A percentile compares a stretch with the other conserved stretches of the same genome.
These are phyloP conservation scores for Leuctra nigra DNA, from an alignment of 2,888 invertebrate genomes.

Conservation along the genomic window DNA sequence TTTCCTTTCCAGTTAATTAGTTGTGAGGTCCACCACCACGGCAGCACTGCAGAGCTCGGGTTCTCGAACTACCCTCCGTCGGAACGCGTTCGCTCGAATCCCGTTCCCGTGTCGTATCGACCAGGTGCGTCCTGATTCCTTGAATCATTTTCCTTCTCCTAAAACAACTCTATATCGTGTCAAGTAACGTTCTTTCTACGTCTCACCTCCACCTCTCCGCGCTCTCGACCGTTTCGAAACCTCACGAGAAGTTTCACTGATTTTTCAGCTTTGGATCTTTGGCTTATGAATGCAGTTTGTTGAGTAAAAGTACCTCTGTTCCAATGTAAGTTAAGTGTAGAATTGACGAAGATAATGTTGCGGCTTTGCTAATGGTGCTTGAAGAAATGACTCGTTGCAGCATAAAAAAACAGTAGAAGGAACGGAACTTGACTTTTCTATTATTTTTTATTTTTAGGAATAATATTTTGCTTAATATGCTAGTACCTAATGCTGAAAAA, in stretches of 20 bases:
- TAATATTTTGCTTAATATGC: slow-evolving; percentile 7
- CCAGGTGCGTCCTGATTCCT: slow-evolving; percentile 2
- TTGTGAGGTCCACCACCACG: slow-evolving; percentile 9
- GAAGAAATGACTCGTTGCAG: not conserved
- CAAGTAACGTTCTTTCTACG: slow-evolving; percentile 22
- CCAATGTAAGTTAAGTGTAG: too few relatives aligned
- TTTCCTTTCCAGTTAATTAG: slow-evolving; percentile 16
- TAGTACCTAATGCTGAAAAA: slow-evolving; percentile 4
- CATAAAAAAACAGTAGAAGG: slow-evolving; percentile 13
- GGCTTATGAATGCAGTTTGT: not conserved
- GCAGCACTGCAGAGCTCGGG: slow-evolving; percentile 12
- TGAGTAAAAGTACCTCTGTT: not conserved
- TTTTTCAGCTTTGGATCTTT: slow-evolving; percentile 1
- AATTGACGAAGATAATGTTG: too few relatives aligned
- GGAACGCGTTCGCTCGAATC: not conserved
- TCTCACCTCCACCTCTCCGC: not conserved
- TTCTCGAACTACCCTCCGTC: not conserved
- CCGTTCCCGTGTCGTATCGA: not conserved
- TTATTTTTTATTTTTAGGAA: slow-evolving; percentile 14
- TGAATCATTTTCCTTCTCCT: slow-evolving; percentile 6
- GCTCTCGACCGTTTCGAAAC: not conserved
- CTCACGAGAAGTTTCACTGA: not conserved
- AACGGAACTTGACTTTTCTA: slow-evolving; percentile 20
- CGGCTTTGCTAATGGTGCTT: slow-evolving; percentile 8
- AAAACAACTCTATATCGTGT: slow-evolving; percentile 8